Evolutionary conservation across 2,888 invertebrate genomes (phyloP).

Genomic region (Anagyrus pseudococci): DNA sequence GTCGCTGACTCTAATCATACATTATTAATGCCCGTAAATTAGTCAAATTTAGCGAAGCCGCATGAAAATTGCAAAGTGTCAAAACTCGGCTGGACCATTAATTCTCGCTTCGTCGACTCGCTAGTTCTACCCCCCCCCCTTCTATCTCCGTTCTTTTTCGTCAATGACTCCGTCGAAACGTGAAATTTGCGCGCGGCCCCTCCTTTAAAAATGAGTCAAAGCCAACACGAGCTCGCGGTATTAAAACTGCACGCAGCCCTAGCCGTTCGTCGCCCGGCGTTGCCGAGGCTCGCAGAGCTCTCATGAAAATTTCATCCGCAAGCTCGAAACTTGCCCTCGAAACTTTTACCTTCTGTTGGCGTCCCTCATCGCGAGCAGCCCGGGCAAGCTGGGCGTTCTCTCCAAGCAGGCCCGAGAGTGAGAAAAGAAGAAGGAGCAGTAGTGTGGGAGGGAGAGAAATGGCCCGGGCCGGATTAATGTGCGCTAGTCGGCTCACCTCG

Average conservation of each 20-base stretch:
- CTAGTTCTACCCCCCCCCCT: no score
- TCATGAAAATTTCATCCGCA: conserved; percentile 39
- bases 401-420: no score
- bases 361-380: neutral
- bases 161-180: neutral
- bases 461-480: neutral
- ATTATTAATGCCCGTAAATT: conserved; percentile 27
- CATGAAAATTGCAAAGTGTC: conserved; percentile 15
- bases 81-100: conserved; percentile 17
- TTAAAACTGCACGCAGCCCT: conserved; percentile 21
- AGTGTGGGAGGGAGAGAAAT: neutral
- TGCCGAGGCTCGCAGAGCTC: neutral
- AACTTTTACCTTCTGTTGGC: neutral
- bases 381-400: neutral
- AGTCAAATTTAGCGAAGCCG: conserved; percentile 17
- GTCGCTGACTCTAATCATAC: conserved; percentile 17
- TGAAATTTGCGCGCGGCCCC: neutral
- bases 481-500: neutral
- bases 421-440: no score
- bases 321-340: neutral
- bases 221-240: conserved; percentile 1
- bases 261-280: neutral
- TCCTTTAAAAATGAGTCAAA: neutral
- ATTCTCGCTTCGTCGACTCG: conserved; percentile 3
- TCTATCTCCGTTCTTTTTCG: neutral